Evolutionary conservation across 2,113 vertebrate species (phyloP).

Genomic region (Pipra filicauda): DNA sequence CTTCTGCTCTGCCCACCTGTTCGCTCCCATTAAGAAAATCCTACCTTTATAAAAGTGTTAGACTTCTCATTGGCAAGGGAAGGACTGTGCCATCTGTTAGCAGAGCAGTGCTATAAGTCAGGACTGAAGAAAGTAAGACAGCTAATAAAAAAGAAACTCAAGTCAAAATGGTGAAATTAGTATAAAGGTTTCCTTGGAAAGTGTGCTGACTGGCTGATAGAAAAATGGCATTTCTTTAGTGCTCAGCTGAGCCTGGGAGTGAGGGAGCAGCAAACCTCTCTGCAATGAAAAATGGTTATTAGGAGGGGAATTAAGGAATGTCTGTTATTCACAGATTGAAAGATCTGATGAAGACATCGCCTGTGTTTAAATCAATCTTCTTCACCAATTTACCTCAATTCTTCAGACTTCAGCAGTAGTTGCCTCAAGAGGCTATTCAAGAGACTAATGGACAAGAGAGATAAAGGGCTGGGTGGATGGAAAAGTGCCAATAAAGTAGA

Average conservation of each 20-base stretch:
- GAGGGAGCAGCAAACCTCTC: neutral
- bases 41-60: neutral
- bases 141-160: neutral
- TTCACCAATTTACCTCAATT: neutral
- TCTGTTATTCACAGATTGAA: neutral
- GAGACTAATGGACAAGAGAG: neutral
- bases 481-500: neutral
- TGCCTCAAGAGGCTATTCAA: neutral
- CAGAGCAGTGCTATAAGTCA: neutral
- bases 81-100: neutral
- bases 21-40: neutral
- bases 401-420: neutral
- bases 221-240: neutral
- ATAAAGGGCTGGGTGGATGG: neutral
- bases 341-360: constrained; percentile 1
- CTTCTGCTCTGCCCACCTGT: neutral
- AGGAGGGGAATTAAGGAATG: neutral
- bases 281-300: neutral
- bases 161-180: neutral
- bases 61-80: neutral
- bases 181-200: neutral
- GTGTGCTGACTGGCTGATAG: neutral
- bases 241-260: neutral
- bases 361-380: neutral
- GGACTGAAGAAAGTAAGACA: neutral